Evolutionary conservation across 2,113 vertebrate species (phyloP), one percentile per base, ranked within the genome.

Genomic region (Tupaia tana): DNA sequence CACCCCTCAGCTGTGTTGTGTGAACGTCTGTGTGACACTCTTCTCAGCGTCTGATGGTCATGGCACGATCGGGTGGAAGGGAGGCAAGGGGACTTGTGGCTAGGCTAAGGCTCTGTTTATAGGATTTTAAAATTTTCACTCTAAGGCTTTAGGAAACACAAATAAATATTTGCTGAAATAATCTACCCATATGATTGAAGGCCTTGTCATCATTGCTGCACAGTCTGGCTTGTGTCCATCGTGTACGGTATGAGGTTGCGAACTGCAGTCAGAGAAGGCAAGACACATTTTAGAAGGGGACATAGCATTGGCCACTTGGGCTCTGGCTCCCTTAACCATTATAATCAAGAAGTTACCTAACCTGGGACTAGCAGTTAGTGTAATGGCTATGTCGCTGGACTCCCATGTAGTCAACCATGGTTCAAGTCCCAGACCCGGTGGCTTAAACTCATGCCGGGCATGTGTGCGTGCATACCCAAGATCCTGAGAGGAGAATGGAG

Each of bases 111-210:
- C 22, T n/a, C 6, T 27, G 69, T 29, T 52, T 61, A 22, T 16
- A 25, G 22, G 7, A 31, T 27, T 29, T 73, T 6, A 19, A 19
- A 22, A 52, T 86, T 85, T 67, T 31, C 7, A 25, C 20, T 0
- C 18, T 22, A 56, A 88, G 7, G 9, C 7, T 75, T 81, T 89
- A 56, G 63, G 20, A 34, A 24, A 43, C 54, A 66, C 2, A 69
- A 67, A 31, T 66, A 34, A 71, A 43, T 59, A 91, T 87, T 71
- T 58, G 22, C 80, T 89, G 61, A 91, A 80, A 90, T 61, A 81
- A 63, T 25, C 22, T 29, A 69, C n/a, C 31, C 31, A 10, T 43
- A 67, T 31, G 27, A 27, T 18, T 8, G 58, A 59, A 59, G 70
- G 1, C 18, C 7, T 20, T 85, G 27, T 81, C 25, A 43, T 20